Percentiles rank a stretch among this genome's conserved stretches.
phyloP scores from a whole-genome alignment of 2,797 vertebrate species.

The Pagetopsis macropterus region DNA sequence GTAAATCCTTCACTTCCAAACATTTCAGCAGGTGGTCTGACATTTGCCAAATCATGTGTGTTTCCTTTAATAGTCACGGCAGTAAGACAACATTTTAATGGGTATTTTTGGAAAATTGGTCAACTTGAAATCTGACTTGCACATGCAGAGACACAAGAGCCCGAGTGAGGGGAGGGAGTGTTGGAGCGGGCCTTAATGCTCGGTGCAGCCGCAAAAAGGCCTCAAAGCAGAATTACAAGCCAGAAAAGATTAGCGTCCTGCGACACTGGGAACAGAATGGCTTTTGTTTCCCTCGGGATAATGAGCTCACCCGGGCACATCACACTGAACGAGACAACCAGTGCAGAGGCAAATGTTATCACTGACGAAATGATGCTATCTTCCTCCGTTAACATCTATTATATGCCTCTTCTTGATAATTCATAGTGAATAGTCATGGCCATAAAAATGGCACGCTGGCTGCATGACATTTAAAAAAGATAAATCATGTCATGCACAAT shows the following conservation, averaged over 20 bases:
- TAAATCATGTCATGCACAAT: conserved; percentile 8
- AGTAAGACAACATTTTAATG: conserved; percentile 24
- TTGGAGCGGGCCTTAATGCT: conserved; percentile 56
- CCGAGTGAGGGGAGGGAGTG: conserved; percentile 34
- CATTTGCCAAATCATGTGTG: conserved; percentile 13
- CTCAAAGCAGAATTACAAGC: conserved; percentile 80
- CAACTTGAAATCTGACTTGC: conserved; percentile 37
- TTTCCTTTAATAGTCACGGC: conserved; percentile 12
- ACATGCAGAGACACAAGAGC: conserved; percentile 70
- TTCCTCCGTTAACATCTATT: conserved; percentile 34
- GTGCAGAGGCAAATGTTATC: conserved; percentile 54
- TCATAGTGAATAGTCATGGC: conserved; percentile 50
- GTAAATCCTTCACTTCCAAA: conserved; percentile 9
- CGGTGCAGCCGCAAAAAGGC: conserved; percentile 59
- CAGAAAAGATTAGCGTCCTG: conserved; percentile 86
- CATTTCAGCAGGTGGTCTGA: conserved; percentile 11
- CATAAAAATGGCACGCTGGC: conserved; percentile 23
- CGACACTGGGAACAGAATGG: conserved; percentile 81
- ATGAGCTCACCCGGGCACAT: conserved; percentile 78
- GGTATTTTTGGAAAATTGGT: conserved; percentile 14
- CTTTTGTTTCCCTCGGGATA: conserved; percentile 83
- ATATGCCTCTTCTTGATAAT: conserved; percentile 24
- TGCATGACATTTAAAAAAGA: conserved; percentile 40
- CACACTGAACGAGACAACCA: conserved; percentile 61
- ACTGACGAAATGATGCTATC: conserved; percentile 42